Conservation (phyloP, 2,888 invertebrate species). For the Drymonia ruficornis region DNA sequence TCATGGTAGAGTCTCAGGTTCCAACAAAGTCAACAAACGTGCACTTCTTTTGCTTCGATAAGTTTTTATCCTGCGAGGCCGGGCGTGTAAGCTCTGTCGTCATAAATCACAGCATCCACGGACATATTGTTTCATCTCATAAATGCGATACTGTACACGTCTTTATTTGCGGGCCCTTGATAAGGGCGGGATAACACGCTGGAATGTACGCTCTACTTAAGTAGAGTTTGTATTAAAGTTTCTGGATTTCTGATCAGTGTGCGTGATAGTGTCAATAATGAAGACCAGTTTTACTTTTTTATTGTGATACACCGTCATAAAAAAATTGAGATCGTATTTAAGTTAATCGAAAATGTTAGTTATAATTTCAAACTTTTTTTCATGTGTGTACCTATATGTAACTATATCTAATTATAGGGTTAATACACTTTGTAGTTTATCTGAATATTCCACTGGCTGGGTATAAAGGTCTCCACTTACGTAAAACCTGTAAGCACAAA, state of each 20-base stretch:
- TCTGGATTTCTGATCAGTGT: neutral
- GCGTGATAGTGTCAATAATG: too few species aligned
- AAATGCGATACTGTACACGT: slow-evolving; percentile 59
- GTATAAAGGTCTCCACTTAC: too few species aligned
- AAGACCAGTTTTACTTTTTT: too few species aligned
- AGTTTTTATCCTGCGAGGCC: neutral
- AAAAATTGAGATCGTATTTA: too few species aligned
- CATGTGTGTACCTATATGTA: too few species aligned
- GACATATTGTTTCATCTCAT: slow-evolving; percentile 66
- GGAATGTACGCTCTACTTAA: slow-evolving; percentile 20
- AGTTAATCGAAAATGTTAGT: too few species aligned
- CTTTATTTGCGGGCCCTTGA: slow-evolving; percentile 59
- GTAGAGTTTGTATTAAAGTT: slow-evolving; percentile 16
- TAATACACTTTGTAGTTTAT: too few species aligned
- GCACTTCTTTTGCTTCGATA: neutral
- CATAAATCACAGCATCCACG: slow-evolving; percentile 71
- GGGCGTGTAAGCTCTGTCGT: slow-evolving; percentile 4
- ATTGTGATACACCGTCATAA: too few species aligned
- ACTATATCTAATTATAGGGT: too few species aligned
- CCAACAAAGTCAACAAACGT: slow-evolving; percentile 31
- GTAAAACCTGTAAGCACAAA: too few species aligned
- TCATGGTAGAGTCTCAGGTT: slow-evolving; percentile 9
- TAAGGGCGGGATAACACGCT: slow-evolving; percentile 34
- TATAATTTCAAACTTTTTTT: too few species aligned
- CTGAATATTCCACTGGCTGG: too few species aligned